Evolutionary conservation across 2,888 invertebrate species (phyloP).

Genomic region (Horisme vitalbata): DNA sequence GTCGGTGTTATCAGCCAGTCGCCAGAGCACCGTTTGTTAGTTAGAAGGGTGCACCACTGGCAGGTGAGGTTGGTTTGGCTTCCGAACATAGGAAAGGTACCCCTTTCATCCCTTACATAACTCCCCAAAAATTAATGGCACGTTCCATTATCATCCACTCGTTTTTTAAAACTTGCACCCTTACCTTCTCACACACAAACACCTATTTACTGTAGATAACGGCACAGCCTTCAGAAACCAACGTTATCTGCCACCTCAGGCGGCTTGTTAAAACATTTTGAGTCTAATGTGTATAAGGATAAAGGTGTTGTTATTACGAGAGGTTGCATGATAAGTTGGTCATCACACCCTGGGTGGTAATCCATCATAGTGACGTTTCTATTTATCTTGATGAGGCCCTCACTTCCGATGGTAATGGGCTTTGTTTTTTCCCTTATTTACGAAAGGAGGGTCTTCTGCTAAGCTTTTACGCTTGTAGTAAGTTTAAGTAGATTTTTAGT

Average conservation of each 20-base stretch:
- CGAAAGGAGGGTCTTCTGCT: slow-evolving; percentile 29
- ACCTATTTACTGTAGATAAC: slow-evolving; percentile 61
- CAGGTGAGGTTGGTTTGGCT: too few relatives aligned
- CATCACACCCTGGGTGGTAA: slow-evolving; percentile 53
- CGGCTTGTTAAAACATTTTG: slow-evolving; percentile 32
- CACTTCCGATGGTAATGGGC: slow-evolving; percentile 73
- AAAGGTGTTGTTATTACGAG: slow-evolving; percentile 4
- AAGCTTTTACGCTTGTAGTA: too few relatives aligned
- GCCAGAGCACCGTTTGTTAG: too few relatives aligned
- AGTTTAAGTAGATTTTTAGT: too few relatives aligned
- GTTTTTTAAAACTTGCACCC: slow-evolving; percentile 28
- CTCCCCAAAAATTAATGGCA: too few relatives aligned
- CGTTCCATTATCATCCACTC: too few relatives aligned
- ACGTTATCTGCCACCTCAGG: slow-evolving; percentile 33
- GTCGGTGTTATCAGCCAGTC: too few relatives aligned
- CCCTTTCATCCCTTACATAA: too few relatives aligned
- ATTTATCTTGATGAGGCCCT: slow-evolving; percentile 77
- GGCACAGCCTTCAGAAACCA: slow-evolving; percentile 57
- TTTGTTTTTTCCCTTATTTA: slow-evolving; percentile 55
- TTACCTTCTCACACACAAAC: slow-evolving; percentile 47
- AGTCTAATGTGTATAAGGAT: slow-evolving; percentile 36
- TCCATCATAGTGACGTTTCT: slow-evolving; percentile 79
- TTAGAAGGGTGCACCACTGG: too few relatives aligned
- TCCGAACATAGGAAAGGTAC: too few relatives aligned
- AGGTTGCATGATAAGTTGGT: slow-evolving; percentile 33